A percentile compares a stretch with the other conserved stretches of the same genome.
phyloP scores from a whole-genome alignment of 2,888 invertebrate genomes.

The Iphiclides podalirius region DNA sequence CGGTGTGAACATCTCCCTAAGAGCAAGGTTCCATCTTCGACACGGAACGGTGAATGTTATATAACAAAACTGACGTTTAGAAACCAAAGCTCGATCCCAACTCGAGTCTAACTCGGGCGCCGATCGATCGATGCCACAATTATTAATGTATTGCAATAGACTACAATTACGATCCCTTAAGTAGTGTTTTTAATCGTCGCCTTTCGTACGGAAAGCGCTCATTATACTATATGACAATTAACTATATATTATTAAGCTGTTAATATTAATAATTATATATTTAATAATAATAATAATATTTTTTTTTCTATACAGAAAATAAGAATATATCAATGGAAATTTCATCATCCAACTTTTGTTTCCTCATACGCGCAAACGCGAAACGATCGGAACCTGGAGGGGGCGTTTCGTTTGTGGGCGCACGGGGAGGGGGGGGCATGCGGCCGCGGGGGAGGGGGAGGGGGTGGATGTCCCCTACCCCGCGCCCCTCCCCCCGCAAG shows the following conservation, averaged over 20 bases:
- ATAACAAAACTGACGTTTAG: neutral
- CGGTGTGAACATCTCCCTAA: neutral
- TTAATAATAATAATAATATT: constrained; percentile 7
- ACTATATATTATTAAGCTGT: constrained; percentile 15
- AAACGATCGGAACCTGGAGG: neutral
- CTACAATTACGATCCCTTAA: constrained; percentile 14
- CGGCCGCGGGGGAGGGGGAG: neutral
- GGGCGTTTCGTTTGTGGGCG: neutral
- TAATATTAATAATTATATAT: constrained; percentile 17
- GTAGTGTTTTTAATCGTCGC: constrained; percentile 5
- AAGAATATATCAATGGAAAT: constrained; percentile 15
- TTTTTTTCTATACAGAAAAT: constrained; percentile 20
- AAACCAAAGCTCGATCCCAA: neutral
- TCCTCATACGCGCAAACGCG: neutral
- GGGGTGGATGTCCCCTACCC: constrained; percentile 27
- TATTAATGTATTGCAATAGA: constrained; percentile 6
- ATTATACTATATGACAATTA: constrained; percentile 2
- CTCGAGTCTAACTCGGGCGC: constrained; percentile 16
- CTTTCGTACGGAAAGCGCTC: constrained; percentile 11
- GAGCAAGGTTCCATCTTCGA: neutral
- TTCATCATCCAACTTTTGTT: constrained; percentile 3
- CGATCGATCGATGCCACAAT: constrained; percentile 3
- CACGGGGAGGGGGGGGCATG: neutral
- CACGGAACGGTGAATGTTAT: neutral
- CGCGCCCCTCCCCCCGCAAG: constrained; percentile 45